Evolutionary conservation across 2,113 vertebrate genomes (phyloP).

Genomic region (Malurus alboscapulatus): DNA sequence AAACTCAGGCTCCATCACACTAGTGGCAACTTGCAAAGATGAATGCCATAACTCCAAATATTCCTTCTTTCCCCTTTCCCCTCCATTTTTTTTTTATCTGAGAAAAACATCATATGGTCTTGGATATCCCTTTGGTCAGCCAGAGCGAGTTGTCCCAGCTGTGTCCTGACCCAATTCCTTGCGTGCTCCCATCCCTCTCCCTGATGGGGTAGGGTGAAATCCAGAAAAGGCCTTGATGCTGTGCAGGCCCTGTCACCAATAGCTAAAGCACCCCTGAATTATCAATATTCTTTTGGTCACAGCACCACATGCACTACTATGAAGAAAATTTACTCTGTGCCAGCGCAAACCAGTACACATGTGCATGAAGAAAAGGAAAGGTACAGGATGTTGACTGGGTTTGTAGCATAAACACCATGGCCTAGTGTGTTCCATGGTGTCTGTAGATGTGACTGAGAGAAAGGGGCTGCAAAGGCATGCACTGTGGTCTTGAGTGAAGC

Average conservation of each 20-base stretch:
- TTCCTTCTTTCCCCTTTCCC: not conserved
- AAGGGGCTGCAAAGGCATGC: not conserved
- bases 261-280: not conserved
- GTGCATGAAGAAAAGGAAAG: not conserved
- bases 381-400: not conserved
- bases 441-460: not conserved
- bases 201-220: rapidly evolving
- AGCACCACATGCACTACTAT: not conserved
- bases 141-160: not conserved
- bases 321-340: not conserved
- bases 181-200: not conserved
- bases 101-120: rapidly evolving
- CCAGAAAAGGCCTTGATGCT: not conserved
- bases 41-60: not conserved
- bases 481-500: not conserved
- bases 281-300: not conserved
- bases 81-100: not conserved
- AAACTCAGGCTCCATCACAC: rapidly evolving
- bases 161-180: not conserved
- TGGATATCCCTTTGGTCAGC: not conserved
- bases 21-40: not conserved
- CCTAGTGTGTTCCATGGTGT: rapidly evolving
- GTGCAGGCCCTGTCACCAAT: not conserved
- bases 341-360: not conserved
- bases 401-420: not conserved